These are phyloP conservation scores for Scolanthus callimorphus DNA, from an alignment of 92 coral and sea anemone genomes.

Conservation along the genomic window DNA sequence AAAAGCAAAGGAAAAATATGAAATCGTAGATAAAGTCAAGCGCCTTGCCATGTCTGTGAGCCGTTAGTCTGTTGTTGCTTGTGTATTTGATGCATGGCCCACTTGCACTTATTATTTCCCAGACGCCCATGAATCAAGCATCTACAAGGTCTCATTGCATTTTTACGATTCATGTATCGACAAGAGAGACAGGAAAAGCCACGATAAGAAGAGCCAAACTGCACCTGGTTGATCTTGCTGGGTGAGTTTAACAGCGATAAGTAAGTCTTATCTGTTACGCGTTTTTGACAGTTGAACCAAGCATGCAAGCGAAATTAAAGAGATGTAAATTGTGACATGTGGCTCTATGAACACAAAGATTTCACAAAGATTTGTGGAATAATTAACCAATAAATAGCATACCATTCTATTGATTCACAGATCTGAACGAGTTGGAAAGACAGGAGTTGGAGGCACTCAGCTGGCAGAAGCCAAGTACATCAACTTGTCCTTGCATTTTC, in stretches of 20 bases:
- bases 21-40: neutral
- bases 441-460: conserved; percentile 86
- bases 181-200: conserved; percentile 90
- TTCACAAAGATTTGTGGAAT: no score
- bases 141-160: conserved; percentile 97
- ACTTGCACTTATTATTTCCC: neutral
- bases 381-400: no score
- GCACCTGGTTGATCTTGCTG: conserved; percentile 95
- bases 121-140: conserved; percentile 99
- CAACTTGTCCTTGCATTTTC: conserved; percentile 85
- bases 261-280: no score
- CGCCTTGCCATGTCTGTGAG: neutral
- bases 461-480: conserved; percentile 96
- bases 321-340: no score
- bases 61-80: neutral
- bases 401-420: conserved; percentile 47
- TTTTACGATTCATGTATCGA: conserved; percentile 84
- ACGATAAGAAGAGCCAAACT: conserved; percentile 94
- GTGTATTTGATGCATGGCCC: no score
- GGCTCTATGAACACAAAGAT: no score
- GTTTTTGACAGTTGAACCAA: no score
- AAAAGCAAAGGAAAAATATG: neutral
- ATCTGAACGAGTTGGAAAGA: conserved; percentile 93
- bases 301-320: no score
- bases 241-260: conserved; percentile 74